phyloP scores from a whole-genome alignment of 2,888 invertebrate genomes.

The Spilosoma lubricipeda region DNA sequence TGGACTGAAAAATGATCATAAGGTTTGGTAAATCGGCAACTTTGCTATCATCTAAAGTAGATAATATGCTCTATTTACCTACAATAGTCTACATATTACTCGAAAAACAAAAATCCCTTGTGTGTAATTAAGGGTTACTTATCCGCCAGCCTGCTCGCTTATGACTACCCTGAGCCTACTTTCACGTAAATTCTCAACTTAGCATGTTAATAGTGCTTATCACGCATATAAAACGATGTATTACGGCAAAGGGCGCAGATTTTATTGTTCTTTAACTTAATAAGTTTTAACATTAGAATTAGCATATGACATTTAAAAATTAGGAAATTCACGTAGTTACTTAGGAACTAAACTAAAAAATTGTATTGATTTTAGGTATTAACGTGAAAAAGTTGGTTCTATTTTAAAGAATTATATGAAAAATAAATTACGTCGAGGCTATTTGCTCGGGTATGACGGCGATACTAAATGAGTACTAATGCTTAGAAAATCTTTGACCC shows the following conservation, averaged over 20 bases:
- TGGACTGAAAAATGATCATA: not conserved
- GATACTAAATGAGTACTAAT: not conserved
- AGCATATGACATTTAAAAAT: not conserved
- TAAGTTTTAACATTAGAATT: not conserved
- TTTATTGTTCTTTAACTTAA: not conserved
- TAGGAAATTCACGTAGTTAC: not conserved
- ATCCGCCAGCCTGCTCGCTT: not conserved
- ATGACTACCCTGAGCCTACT: conserved; percentile 9
- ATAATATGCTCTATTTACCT: not conserved
- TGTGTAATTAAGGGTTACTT: conserved; percentile 25
- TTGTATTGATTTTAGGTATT: not conserved
- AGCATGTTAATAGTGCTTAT: conserved; percentile 1
- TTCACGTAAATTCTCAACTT: conserved; percentile 5
- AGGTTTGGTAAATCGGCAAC: not conserved
- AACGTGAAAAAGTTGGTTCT: not conserved
- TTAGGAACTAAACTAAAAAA: not conserved
- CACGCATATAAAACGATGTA: conserved; percentile 1
- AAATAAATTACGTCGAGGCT: not conserved
- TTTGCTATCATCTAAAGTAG: not conserved
- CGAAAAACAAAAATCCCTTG: conserved; percentile 14
- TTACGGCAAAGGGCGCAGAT: conserved; percentile 11
- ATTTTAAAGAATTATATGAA: not conserved
- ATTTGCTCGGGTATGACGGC: not conserved
- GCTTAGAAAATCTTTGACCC: not conserved
- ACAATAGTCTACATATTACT: no score